phyloP scores from a whole-genome alignment of 1,140 invertebrate species.

The Penaeus indicus region DNA sequence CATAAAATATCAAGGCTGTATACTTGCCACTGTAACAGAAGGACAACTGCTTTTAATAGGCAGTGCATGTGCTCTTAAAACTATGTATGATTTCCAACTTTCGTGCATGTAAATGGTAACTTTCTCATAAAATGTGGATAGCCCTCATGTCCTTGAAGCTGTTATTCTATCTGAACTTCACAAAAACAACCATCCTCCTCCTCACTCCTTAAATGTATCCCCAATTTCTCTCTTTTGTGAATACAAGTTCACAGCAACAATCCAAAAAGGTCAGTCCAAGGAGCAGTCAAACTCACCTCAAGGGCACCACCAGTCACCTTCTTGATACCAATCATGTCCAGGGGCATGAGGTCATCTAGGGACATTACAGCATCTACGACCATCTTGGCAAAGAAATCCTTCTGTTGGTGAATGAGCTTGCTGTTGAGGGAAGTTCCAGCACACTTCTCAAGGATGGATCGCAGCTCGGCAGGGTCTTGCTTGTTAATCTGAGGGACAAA shows the following conservation, averaged over 20 bases:
- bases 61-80: too few relatives aligned
- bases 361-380: conserved; percentile 97
- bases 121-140: too few relatives aligned
- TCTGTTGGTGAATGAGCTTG: conserved; percentile 95
- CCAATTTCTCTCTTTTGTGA: neutral
- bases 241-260: neutral
- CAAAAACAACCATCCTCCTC: too few relatives aligned
- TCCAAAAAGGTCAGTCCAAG: neutral
- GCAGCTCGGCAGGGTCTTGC: conserved; percentile 75
- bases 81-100: too few relatives aligned
- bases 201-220: neutral
- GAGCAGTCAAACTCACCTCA: conserved; percentile 75
- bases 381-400: conserved; percentile 96
- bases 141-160: too few relatives aligned
- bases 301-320: conserved; percentile 96
- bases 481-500: conserved; percentile 75
- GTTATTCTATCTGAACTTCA: too few relatives aligned
- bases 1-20: too few relatives aligned
- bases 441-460: conserved; percentile 88
- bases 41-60: too few relatives aligned
- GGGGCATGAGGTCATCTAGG: conserved; percentile 92
- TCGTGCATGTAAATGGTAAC: too few relatives aligned
- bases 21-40: too few relatives aligned
- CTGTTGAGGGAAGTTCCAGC: conserved; percentile 96
- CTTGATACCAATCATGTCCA: conserved; percentile 99